phyloP scores from a whole-genome alignment of 2,113 vertebrate genomes.

The Collichthys lucidus region DNA sequence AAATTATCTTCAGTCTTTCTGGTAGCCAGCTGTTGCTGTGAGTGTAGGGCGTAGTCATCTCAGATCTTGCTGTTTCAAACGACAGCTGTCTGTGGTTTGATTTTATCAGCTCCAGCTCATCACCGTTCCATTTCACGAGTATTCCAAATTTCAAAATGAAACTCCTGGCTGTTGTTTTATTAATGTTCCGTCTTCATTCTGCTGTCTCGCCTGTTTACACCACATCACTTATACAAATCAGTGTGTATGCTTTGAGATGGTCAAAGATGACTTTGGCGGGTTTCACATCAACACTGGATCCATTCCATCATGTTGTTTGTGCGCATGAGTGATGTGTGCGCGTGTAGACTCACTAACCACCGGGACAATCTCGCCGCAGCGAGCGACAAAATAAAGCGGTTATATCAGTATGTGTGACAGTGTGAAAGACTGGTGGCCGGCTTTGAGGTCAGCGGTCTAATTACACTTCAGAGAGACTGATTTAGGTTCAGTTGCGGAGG shows the following conservation, averaged over 20 bases:
- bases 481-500: conserved; percentile 67
- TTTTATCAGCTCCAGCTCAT: conserved; percentile 11
- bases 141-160: not conserved
- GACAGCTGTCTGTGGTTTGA: not conserved
- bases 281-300: not conserved
- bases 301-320: not conserved
- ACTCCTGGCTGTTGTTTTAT: not conserved
- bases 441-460: conserved; percentile 74
- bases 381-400: conserved; percentile 61
- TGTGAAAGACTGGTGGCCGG: conserved; percentile 56
- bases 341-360: conserved; percentile 13
- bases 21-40: conserved; percentile 6
- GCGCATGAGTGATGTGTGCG: not conserved
- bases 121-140: not conserved
- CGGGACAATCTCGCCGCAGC: conserved; percentile 7
- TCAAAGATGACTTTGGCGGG: not conserved
- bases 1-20: not conserved
- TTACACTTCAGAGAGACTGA: conserved; percentile 77
- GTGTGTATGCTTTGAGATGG: not conserved
- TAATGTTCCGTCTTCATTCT: not conserved
- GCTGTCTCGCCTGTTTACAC: not conserved
- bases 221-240: not conserved
- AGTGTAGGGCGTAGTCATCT: not conserved
- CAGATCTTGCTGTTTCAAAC: conserved; percentile 1
- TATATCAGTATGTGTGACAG: conserved; percentile 64